Conservation (phyloP, 2,888 invertebrate genomes). For the Herminia tarsipennalis region DNA sequence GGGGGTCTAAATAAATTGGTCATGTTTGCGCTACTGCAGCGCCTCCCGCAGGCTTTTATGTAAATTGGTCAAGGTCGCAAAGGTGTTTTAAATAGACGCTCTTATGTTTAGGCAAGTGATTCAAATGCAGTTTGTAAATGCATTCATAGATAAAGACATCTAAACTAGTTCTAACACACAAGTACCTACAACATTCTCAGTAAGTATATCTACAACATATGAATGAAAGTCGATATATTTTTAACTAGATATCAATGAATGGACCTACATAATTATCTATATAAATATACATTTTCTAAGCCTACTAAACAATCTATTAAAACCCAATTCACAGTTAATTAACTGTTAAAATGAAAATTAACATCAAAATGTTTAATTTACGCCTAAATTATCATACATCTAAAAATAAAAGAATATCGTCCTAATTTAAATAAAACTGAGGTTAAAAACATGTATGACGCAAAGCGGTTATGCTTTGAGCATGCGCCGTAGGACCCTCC, state of each 20-base stretch:
- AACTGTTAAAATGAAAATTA: too few relatives aligned
- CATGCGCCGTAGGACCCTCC: conserved; percentile 55
- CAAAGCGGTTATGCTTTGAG: conserved; percentile 51
- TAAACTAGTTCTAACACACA: too few relatives aligned
- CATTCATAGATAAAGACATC: too few relatives aligned
- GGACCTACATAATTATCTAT: too few relatives aligned
- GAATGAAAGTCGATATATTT: too few relatives aligned
- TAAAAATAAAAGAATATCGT: not conserved
- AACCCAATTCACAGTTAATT: too few relatives aligned
- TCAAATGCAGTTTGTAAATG: conserved; percentile 14
- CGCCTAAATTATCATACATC: not conserved
- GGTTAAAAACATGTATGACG: conserved; percentile 55
- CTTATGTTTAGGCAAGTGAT: conserved; percentile 24
- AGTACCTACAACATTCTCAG: too few relatives aligned
- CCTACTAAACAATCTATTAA: too few relatives aligned
- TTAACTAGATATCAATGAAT: too few relatives aligned
- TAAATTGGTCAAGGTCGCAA: conserved; percentile 63
- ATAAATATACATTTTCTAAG: too few relatives aligned
- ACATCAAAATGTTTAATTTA: too few relatives aligned
- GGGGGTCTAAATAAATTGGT: conserved; percentile 47
- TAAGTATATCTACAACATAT: not conserved
- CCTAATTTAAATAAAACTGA: not conserved
- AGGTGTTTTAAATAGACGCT: conserved; percentile 43
- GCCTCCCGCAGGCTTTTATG: conserved; percentile 60
- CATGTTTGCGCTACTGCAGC: conserved; percentile 56